Conservation (phyloP, 30 jellyfish, hydroid and myxozoan species). For the Hydra vulgaris region DNA sequence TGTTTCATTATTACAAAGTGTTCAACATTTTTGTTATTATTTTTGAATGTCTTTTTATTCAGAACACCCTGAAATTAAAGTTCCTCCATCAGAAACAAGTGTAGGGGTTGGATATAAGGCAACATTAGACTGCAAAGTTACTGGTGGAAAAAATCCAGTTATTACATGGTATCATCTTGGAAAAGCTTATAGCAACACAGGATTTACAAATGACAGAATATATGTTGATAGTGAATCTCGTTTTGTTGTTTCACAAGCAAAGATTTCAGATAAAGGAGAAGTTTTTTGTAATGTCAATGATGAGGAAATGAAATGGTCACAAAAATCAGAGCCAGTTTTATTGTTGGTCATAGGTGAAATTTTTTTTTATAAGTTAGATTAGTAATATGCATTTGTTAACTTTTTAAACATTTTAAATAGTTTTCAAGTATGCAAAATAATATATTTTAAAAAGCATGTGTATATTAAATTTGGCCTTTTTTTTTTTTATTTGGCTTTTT, state of each 20-base stretch:
- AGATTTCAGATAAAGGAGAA: constrained; percentile 10
- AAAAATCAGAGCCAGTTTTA: constrained; percentile 8
- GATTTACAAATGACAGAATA: neutral
- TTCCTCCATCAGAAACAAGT: constrained; percentile 54
- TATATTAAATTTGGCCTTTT: no score
- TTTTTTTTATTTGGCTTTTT: neutral
- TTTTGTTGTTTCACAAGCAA: constrained; percentile 5
- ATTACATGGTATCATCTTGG: constrained; percentile 16
- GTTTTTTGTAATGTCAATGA: constrained; percentile 14
- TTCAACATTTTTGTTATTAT: no score
- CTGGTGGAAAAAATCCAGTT: constrained; percentile 38
- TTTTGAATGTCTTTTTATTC: neutral
- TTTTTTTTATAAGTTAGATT: no score
- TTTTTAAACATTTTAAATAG: no score
- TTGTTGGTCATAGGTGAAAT: constrained; percentile 60
- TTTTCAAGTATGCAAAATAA: no score
- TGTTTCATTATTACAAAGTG: no score
- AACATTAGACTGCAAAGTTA: constrained; percentile 58
- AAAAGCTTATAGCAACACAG: neutral
- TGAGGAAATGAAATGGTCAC: neutral
- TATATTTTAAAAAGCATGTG: no score
- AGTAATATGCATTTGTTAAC: no score
- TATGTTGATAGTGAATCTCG: constrained; percentile 10
- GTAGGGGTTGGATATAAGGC: constrained; percentile 80
- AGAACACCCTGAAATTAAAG: neutral